Conservation (phyloP, 2,797 vertebrate species). For the Botia almorhae region DNA sequence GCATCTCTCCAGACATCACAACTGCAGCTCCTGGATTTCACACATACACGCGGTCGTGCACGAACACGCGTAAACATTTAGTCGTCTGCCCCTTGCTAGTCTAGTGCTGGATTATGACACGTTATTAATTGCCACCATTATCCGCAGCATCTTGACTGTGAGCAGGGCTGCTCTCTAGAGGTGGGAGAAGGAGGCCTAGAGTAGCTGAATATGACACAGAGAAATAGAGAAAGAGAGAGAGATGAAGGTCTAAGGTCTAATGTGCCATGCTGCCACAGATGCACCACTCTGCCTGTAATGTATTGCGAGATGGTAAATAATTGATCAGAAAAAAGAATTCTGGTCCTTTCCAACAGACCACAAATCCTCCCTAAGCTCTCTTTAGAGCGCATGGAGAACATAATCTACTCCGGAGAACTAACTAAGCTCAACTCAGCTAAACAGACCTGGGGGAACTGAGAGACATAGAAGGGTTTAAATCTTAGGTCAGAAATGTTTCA, state of each 20-base stretch:
- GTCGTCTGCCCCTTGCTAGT: constrained; percentile 73
- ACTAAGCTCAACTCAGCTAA: no score
- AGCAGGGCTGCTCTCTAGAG: constrained; percentile 90
- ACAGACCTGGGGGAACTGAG: constrained; percentile 54
- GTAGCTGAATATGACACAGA: constrained; percentile 50
- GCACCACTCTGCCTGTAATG: constrained; percentile 93
- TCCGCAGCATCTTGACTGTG: constrained; percentile 92
- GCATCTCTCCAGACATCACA: constrained; percentile 81
- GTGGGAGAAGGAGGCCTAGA: constrained; percentile 57
- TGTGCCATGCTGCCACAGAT: constrained; percentile 79
- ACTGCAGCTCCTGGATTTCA: background rate
- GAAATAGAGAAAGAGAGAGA: constrained; percentile 51
- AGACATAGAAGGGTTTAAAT: background rate
- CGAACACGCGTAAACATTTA: constrained; percentile 62
- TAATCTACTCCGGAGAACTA: constrained; percentile 85
- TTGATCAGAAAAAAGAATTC: constrained; percentile 99
- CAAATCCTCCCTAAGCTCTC: constrained; percentile 96
- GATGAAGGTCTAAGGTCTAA: constrained; percentile 71
- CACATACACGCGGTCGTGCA: constrained; percentile 54
- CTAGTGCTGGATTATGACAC: constrained; percentile 93
- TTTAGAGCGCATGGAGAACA: constrained; percentile 55
- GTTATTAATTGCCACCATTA: constrained; percentile 99
- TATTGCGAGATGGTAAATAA: constrained; percentile 96
- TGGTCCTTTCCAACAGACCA: constrained; percentile 94
- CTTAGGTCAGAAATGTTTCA: no score